These are phyloP conservation scores for Aphyosemion australe DNA, from an alignment of 2,113 vertebrate genomes.

Conservation along the genomic window DNA sequence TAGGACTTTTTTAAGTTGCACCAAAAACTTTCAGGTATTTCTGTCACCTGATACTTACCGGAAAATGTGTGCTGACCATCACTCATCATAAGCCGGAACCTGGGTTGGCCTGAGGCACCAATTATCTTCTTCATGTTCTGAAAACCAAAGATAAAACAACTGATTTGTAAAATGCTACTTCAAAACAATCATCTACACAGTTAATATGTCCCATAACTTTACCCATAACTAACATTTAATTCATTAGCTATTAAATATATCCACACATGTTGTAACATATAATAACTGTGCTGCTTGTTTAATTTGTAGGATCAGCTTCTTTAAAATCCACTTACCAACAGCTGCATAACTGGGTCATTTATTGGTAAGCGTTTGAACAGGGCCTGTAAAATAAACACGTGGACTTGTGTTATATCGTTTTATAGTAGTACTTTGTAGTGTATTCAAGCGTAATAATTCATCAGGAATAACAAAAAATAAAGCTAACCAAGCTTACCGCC, in stretches of 20 bases:
- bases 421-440: too few relatives aligned
- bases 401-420: background rate
- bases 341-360: conserved; percentile 54
- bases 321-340: conserved; percentile 64
- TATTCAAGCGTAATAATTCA: too few relatives aligned
- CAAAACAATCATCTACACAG: too few relatives aligned
- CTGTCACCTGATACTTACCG: conserved; percentile 77
- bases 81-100: conserved; percentile 87
- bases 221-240: background rate
- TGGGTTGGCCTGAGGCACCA: conserved; percentile 65
- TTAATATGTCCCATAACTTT: background rate
- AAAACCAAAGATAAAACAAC: background rate
- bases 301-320: background rate
- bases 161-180: too few relatives aligned
- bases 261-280: background rate
- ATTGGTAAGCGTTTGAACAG: conserved; percentile 29
- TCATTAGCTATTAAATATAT: too few relatives aligned
- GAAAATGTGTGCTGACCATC: conserved; percentile 84
- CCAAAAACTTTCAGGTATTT: background rate
- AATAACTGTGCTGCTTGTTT: background rate
- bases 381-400: conserved; percentile 48
- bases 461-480: too few relatives aligned
- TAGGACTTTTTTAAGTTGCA: background rate
- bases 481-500: too few relatives aligned
- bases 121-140: conserved; percentile 80